Percentiles rank a stretch among this genome's conserved stretches.
These are phyloP conservation scores for Biston betularia DNA, from an alignment of 2,888 invertebrate species.

Conservation along the genomic window DNA sequence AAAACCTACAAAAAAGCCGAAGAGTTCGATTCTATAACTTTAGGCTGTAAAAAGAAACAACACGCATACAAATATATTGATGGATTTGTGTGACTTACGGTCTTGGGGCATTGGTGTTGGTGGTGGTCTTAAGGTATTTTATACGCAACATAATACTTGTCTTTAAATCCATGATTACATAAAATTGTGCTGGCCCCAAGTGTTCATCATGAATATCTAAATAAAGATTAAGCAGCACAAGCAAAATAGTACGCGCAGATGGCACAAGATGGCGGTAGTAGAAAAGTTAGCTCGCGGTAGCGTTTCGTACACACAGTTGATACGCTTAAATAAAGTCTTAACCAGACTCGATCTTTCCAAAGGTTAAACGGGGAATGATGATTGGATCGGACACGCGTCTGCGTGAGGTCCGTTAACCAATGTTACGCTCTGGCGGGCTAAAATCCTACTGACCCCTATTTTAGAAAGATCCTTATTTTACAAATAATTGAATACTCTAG, in stretches of 20 bases:
- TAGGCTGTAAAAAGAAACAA: too few species aligned
- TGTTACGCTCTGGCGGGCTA: conserved; percentile 81
- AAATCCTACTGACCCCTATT: conserved; percentile 76
- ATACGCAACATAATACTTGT: too few species aligned
- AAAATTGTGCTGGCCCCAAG: background rate
- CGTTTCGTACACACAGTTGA: conserved; percentile 46
- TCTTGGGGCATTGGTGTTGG: too few species aligned
- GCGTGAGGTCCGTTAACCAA: conserved; percentile 78
- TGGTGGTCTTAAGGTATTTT: background rate
- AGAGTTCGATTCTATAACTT: too few species aligned
- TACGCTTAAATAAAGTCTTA: accelerated
- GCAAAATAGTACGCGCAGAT: background rate
- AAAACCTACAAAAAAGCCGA: too few species aligned
- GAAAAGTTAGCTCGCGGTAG: conserved; percentile 58
- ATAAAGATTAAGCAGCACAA: background rate
- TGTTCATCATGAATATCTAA: background rate
- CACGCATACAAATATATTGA: too few species aligned
- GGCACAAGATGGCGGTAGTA: conserved; percentile 62
- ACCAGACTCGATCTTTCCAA: conserved; percentile 73
- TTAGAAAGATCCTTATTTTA: conserved; percentile 62
- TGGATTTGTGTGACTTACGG: too few species aligned
- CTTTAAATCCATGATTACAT: too few species aligned
- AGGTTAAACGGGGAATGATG: conserved; percentile 84
- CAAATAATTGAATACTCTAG: background rate
- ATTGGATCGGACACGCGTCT: conserved; percentile 74